Conservation (phyloP, 2,113 vertebrate genomes). For the Gallinago jamesoni region DNA sequence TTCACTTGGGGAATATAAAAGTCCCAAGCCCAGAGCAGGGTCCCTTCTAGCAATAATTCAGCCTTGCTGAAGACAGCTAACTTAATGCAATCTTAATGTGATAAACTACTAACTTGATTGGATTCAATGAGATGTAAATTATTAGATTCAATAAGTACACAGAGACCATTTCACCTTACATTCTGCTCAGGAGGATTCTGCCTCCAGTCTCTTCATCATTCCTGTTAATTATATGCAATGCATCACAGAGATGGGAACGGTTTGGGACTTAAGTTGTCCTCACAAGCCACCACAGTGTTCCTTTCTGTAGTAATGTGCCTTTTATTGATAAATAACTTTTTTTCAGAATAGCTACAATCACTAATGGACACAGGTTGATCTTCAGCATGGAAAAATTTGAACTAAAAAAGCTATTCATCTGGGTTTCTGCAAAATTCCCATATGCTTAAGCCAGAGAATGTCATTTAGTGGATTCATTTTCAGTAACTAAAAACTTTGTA, state of each 20-base stretch:
- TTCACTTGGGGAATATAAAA: background rate
- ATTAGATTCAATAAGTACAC: constrained; percentile 74
- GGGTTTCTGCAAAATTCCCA: background rate
- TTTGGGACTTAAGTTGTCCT: background rate
- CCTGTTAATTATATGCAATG: constrained; percentile 17
- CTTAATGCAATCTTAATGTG: constrained; percentile 69
- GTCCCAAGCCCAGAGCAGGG: background rate
- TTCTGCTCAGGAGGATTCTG: constrained; percentile 34
- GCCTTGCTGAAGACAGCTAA: constrained; percentile 48
- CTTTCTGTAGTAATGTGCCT: background rate
- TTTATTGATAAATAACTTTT: background rate
- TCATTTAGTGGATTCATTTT: background rate
- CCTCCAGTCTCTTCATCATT: constrained; percentile 48
- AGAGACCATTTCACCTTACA: constrained; percentile 55
- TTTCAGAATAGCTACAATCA: background rate
- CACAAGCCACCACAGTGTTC: background rate
- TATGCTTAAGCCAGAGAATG: background rate
- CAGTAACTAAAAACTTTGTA: background rate
- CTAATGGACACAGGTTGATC: background rate
- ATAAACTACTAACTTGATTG: constrained; percentile 73
- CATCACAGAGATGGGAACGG: background rate
- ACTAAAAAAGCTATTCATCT: background rate
- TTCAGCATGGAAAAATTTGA: background rate
- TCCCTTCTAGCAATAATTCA: constrained; percentile 59
- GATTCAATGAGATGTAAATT: constrained; percentile 77